phyloP scores from a whole-genome alignment of 2,113 vertebrate species.

The Eudyptes chrysolophus region DNA sequence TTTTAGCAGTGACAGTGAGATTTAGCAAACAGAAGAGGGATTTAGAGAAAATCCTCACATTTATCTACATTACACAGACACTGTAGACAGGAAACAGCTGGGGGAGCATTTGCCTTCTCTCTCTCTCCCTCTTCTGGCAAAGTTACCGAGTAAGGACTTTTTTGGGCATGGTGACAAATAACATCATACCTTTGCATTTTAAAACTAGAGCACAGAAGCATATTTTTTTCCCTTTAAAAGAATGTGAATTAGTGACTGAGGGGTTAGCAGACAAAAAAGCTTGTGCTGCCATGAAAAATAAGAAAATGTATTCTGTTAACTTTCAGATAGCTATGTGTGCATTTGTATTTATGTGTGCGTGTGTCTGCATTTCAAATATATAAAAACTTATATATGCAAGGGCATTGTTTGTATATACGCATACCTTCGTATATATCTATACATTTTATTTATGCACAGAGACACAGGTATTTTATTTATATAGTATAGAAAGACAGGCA shows the following conservation, averaged over 20 bases:
- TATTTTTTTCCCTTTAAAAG: conserved; percentile 77
- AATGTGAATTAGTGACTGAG: conserved; percentile 77
- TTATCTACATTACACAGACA: conserved; percentile 99
- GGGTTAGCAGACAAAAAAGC: conserved; percentile 69
- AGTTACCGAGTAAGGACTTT: conserved; percentile 98
- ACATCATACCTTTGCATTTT: conserved; percentile 94
- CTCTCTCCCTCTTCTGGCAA: conserved; percentile 94
- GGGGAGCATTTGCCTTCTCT: conserved; percentile 95
- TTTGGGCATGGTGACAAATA: conserved; percentile 98
- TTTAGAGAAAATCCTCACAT: conserved; percentile 99
- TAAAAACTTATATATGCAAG: neutral
- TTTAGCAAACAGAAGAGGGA: conserved; percentile 99
- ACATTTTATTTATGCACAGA: neutral
- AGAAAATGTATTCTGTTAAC: conserved; percentile 57
- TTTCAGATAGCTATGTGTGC: conserved; percentile 31
- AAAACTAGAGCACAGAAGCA: conserved; percentile 83
- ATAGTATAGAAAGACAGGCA: neutral
- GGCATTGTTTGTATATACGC: neutral
- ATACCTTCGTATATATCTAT: neutral
- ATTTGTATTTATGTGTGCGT: neutral
- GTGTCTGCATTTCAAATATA: neutral
- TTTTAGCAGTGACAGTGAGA: conserved; percentile 98
- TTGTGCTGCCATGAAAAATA: conserved; percentile 58
- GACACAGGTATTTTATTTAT: neutral
- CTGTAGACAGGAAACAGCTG: conserved; percentile 99